Conservation (phyloP, 2,113 vertebrate species). For the Nansenia antarctica region DNA sequence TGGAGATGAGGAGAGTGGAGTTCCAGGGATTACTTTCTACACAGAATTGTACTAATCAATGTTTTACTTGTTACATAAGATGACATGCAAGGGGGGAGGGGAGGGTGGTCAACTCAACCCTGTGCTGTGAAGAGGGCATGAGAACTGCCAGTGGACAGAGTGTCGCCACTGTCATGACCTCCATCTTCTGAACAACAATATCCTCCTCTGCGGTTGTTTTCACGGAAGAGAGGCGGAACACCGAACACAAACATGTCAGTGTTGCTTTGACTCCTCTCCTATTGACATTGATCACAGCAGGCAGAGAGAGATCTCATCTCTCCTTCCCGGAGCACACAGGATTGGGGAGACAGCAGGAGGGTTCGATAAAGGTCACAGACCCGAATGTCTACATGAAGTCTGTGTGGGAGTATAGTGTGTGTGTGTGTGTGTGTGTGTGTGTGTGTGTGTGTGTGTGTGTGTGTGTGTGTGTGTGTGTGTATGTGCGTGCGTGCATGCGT, state of each 20-base stretch:
- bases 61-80: too few relatives aligned
- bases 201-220: neutral
- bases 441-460: too few relatives aligned
- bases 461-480: rapidly evolving
- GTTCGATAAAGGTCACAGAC: too few relatives aligned
- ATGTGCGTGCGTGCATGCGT: neutral
- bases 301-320: neutral
- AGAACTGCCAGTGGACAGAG: neutral
- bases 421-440: too few relatives aligned
- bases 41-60: too few relatives aligned
- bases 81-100: too few relatives aligned
- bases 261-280: neutral
- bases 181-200: neutral
- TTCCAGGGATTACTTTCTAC: too few relatives aligned
- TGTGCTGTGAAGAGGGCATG: neutral
- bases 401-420: too few relatives aligned
- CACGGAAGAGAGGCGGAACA: neutral
- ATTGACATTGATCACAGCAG: neutral
- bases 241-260: neutral
- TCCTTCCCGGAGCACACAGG: neutral
- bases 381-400: too few relatives aligned
- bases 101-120: neutral
- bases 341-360: neutral
- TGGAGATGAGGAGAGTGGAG: too few relatives aligned
- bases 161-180: neutral